A percentile compares a stretch with the other conserved stretches of the same genome.
Conservation (phyloP, 2,113 vertebrate genomes). For the Pholis gunnellus region DNA sequence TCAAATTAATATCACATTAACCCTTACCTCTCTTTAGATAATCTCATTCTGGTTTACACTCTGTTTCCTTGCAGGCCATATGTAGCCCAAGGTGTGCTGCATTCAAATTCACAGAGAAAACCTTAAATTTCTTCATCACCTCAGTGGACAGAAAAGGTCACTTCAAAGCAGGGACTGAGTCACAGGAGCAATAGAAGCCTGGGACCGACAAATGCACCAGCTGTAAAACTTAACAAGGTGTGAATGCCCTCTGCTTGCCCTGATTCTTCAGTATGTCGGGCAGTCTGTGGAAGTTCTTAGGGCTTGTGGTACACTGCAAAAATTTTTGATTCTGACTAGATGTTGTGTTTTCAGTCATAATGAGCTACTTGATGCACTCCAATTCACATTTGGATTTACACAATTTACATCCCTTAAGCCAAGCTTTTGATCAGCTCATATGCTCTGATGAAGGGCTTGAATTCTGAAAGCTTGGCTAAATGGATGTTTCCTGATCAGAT, state of each 20-base stretch:
- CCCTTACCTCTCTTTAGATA: neutral
- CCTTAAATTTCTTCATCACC: constrained; percentile 64
- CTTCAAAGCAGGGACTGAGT: constrained; percentile 77
- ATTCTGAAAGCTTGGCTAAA: constrained; percentile 24
- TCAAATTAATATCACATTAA: neutral
- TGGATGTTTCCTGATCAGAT: constrained; percentile 12
- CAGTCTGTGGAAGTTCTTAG: constrained; percentile 60
- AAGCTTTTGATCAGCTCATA: constrained; percentile 4
- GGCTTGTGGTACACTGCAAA: constrained; percentile 56
- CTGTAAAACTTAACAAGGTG: constrained; percentile 88
- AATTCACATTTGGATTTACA: neutral
- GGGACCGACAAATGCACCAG: constrained; percentile 83
- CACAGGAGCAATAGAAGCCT: constrained; percentile 76
- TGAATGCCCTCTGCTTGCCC: constrained; percentile 84
- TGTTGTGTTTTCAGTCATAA: neutral
- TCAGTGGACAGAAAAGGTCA: constrained; percentile 62
- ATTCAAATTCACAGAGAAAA: constrained; percentile 64
- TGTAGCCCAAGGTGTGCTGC: constrained; percentile 38
- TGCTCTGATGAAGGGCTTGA: neutral
- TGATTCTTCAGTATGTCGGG: constrained; percentile 63
- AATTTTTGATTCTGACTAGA: constrained; percentile 47
- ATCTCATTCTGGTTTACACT: neutral
- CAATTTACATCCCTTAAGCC: neutral
- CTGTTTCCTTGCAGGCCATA: constrained; percentile 19
- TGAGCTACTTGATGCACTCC: neutral